phyloP scores from a whole-genome alignment of 2,113 vertebrate species.

The Apteryx mantelli region DNA sequence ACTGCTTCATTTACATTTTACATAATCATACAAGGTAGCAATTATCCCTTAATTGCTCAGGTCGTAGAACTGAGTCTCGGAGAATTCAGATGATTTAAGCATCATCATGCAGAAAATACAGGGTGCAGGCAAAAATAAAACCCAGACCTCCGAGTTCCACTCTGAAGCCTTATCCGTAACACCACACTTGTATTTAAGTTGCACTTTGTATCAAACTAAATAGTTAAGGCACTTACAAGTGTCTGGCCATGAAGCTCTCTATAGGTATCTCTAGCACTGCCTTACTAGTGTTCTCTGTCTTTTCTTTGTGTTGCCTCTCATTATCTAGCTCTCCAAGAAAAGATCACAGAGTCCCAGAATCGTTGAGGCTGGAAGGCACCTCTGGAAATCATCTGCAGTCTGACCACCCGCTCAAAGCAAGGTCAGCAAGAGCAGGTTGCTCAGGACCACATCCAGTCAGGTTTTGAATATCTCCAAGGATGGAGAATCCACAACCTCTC shows the following conservation, averaged over 20 bases:
- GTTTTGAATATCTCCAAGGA: not conserved
- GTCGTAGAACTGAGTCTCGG: not conserved
- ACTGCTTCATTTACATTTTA: slow-evolving; percentile 3
- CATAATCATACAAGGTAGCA: not conserved
- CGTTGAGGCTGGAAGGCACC: no score
- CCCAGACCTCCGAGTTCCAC: not conserved
- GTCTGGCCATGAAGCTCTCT: not conserved
- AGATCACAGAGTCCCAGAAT: no score
- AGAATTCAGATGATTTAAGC: not conserved
- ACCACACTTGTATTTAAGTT: not conserved
- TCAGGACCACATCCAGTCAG: not conserved
- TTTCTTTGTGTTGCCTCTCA: not conserved
- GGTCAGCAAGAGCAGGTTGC: not conserved
- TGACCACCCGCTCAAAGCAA: no score
- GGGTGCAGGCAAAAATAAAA: not conserved
- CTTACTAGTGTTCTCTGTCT: not conserved
- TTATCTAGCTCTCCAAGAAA: no score
- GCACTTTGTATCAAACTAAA: not conserved
- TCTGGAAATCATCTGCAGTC: no score
- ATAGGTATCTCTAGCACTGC: no score
- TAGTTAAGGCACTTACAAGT: not conserved
- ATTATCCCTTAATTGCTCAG: not conserved
- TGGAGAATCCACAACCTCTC: not conserved
- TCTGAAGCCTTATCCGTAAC: not conserved
- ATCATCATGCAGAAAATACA: not conserved